Conservation (phyloP, 2,888 invertebrate genomes). For the Branchellion lobata region DNA sequence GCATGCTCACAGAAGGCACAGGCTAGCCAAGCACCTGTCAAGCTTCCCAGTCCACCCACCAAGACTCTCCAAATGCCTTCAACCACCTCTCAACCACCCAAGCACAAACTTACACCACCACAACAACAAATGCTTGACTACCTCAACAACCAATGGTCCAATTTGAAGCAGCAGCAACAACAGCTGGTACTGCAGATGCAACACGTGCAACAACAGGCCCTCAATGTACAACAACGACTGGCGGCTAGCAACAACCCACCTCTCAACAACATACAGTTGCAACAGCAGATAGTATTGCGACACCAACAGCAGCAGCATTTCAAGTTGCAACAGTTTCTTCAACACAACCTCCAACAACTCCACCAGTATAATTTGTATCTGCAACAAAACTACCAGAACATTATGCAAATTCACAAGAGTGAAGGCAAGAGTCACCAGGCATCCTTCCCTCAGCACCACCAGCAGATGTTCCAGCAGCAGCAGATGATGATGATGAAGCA, state of each 20-base stretch:
- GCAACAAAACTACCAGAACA: neutral
- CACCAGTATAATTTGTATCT: neutral
- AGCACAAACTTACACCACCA: no score
- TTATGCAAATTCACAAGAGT: neutral
- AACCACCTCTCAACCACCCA: neutral
- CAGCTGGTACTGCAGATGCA: neutral
- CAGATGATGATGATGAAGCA: conserved; percentile 37
- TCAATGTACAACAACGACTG: neutral
- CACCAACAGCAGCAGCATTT: conserved; percentile 30
- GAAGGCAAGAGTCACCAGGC: neutral
- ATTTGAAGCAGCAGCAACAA: neutral
- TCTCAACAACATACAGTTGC: neutral
- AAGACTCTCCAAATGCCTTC: neutral
- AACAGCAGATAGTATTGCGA: neutral
- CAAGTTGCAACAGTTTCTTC: neutral
- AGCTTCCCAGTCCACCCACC: neutral
- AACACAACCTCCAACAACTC: conserved; percentile 15
- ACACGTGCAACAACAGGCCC: neutral
- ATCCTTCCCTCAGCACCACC: conserved; percentile 35
- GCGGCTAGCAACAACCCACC: neutral
- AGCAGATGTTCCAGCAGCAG: conserved; percentile 47
- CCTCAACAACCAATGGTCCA: neutral
- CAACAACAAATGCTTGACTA: neutral
- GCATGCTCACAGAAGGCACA: no score
- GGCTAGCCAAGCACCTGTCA: neutral